Evolutionary conservation across 2,113 vertebrate species (phyloP).

Genomic region (Enhydra lutris): DNA sequence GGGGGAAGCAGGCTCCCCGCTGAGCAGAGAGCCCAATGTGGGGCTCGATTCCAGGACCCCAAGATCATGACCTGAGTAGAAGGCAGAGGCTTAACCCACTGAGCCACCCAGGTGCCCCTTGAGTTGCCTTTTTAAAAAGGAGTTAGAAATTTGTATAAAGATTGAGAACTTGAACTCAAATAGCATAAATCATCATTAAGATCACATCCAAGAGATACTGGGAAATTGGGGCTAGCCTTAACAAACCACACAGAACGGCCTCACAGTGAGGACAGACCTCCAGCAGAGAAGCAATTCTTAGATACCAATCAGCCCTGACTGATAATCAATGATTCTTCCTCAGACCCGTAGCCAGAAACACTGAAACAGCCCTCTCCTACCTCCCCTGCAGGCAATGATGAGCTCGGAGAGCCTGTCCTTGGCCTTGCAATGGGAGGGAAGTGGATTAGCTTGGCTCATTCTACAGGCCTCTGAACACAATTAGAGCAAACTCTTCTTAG

Average conservation of each 20-base stretch:
- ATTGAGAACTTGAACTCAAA: not conserved
- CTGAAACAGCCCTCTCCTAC: not conserved
- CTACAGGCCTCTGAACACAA: not conserved
- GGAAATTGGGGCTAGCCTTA: not conserved
- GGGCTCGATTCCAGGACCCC: too few relatives aligned
- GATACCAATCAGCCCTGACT: not conserved
- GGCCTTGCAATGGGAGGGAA: not conserved
- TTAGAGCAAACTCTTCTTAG: not conserved
- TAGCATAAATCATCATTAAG: constrained; percentile 5
- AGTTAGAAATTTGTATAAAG: not conserved
- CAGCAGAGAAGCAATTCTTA: not conserved
- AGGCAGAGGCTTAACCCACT: too few relatives aligned
- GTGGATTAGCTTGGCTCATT: not conserved
- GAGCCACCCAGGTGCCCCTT: too few relatives aligned
- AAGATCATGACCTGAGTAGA: too few relatives aligned
- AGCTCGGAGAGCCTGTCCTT: not conserved
- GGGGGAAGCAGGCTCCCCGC: too few relatives aligned
- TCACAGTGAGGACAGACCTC: not conserved
- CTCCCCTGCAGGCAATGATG: not conserved
- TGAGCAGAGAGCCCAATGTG: too few relatives aligned
- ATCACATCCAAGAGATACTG: not conserved
- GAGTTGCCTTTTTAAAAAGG: not conserved
- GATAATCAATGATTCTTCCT: not conserved
- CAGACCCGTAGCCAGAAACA: not conserved
- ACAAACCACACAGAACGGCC: not conserved